Evolutionary conservation across 2,888 invertebrate species (phyloP), one percentile per base, ranked within the genome.

Genomic region (Vanessa cardui): DNA sequence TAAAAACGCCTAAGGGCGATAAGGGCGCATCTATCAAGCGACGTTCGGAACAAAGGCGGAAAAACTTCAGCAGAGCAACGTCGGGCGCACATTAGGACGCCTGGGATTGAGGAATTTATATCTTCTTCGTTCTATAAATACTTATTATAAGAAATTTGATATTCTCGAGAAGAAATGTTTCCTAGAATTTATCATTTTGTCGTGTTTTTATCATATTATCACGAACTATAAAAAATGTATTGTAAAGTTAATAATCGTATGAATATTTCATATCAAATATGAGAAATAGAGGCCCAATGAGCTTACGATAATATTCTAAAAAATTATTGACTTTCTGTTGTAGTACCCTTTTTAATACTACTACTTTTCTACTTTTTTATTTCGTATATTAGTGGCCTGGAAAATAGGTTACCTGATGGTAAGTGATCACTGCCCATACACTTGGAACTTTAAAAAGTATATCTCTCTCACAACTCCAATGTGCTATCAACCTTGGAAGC

Each of bases 1-100:
- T 26, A 31, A 54, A 47, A 54, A 26, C 26, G 54, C 54, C 54
- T 33, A 15, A 8, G 31, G 54, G 31, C 31, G 54, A 56, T 56
- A 56, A 33, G 39, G 39, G 56, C 39, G 39, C 31, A 39, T 56
- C 56, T 56, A 56, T 56, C 56, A 56, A 56, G 39, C 54, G n/a
- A 7, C 56, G 33, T n/a, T 39, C 39, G 33, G 56, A 47, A 47
- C 46, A 60, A 47, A 47, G 59, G 18, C 56, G 50, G 26, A 60
- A 64, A 69, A 69, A 69, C 26, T 65, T 65, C 39, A 45, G 62
- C 44, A 68, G 63, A 64, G 62, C 59, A 45, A 62, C 26, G 64
- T 56, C 56, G 56, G 18, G 39, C 61, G 61, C 61, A 47, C 64
- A 64, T 68, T 64, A 64, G 50, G 50, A 56, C 58, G 61, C 44